A percentile compares a stretch with the other conserved stretches of the same genome.
phyloP scores from a whole-genome alignment of 1,140 invertebrate genomes.

The Ips nitidus region DNA sequence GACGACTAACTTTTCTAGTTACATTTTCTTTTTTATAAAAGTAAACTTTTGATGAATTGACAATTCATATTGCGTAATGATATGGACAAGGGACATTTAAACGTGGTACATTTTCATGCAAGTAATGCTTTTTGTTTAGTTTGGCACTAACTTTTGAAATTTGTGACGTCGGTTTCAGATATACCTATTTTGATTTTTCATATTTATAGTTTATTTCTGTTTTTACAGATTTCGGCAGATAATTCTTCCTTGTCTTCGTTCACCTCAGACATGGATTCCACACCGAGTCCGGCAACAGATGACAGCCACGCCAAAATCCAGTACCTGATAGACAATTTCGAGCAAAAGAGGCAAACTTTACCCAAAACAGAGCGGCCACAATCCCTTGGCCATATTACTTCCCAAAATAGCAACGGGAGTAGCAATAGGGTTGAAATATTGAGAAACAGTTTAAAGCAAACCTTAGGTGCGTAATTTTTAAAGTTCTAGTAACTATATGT shows the following conservation, averaged over 20 bases:
- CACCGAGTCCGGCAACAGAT: slow-evolving; percentile 42
- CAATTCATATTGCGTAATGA: no score
- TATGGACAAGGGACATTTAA: no score
- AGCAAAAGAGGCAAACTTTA: slow-evolving; percentile 31
- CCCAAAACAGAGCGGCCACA: slow-evolving; percentile 12
- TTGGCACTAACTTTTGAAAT: no score
- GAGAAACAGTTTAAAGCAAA: slow-evolving; percentile 31
- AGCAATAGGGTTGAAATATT: slow-evolving; percentile 34
- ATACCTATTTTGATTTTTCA: no score
- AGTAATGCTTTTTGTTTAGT: no score
- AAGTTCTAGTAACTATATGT: not conserved
- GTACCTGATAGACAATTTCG: slow-evolving; percentile 45
- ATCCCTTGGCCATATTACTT: not conserved
- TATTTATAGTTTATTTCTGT: not conserved
- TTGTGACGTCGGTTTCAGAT: no score
- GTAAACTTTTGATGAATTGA: no score
- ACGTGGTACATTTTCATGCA: no score
- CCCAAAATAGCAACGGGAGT: not conserved
- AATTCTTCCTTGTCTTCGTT: slow-evolving; percentile 42
- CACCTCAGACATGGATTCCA: slow-evolving; percentile 48
- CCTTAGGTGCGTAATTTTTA: slow-evolving; percentile 21
- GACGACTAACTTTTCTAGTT: no score
- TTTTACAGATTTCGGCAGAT: slow-evolving; percentile 27
- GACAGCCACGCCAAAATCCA: slow-evolving; percentile 42
- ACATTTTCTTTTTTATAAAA: no score